Conservation (phyloP, 2,113 vertebrate genomes). For the Callionymus lyra region DNA sequence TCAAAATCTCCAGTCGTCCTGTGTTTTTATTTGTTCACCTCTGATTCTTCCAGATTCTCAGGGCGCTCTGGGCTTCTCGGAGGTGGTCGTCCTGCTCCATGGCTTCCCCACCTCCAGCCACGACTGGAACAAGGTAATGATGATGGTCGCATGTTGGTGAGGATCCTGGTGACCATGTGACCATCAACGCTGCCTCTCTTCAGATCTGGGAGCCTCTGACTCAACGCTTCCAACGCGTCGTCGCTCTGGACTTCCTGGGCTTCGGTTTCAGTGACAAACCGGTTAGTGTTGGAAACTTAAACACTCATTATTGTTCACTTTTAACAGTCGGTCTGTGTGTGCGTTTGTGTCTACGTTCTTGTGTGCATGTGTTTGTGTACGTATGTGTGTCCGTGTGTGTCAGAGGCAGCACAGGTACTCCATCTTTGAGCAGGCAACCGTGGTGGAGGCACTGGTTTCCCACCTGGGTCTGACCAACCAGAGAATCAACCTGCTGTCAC, state of each 20-base stretch:
- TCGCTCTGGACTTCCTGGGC: constrained; percentile 87
- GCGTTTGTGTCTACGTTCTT: too few relatives aligned
- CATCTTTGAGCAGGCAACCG: constrained; percentile 89
- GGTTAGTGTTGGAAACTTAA: constrained; percentile 55
- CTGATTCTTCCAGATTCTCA: constrained; percentile 69
- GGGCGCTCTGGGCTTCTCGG: constrained; percentile 80
- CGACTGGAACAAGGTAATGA: constrained; percentile 85
- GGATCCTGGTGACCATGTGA: background rate
- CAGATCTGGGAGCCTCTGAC: constrained; percentile 92
- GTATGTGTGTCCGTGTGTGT: background rate
- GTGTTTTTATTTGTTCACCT: background rate
- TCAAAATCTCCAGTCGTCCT: background rate
- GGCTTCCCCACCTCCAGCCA: constrained; percentile 94
- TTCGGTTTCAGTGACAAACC: constrained; percentile 98
- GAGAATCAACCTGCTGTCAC: constrained; percentile 80
- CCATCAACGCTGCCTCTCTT: background rate
- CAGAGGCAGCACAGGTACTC: constrained; percentile 86
- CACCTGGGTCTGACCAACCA: constrained; percentile 78
- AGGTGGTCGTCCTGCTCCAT: constrained; percentile 80
- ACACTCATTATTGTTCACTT: background rate
- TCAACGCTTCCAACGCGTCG: constrained; percentile 81
- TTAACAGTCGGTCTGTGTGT: background rate
- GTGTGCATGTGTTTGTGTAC: too few relatives aligned
- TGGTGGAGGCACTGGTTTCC: constrained; percentile 77
- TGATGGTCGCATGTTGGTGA: too few relatives aligned